phyloP scores from a whole-genome alignment of 2,113 vertebrate species.

The Clinocottus analis region DNA sequence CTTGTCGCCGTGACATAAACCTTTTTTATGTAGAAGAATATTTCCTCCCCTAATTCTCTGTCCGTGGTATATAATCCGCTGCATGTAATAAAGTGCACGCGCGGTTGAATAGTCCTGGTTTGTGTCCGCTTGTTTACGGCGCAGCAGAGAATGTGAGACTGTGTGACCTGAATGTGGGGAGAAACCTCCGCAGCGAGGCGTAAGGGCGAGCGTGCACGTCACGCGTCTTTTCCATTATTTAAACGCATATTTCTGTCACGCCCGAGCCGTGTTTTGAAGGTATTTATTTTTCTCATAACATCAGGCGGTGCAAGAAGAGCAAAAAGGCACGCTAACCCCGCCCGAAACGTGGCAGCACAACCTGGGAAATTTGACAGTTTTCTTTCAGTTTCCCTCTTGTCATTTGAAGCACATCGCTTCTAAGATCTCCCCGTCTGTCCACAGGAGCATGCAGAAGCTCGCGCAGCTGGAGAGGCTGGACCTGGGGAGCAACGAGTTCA shows the following conservation, averaged over 20 bases:
- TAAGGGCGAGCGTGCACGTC: constrained; percentile 55
- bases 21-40: neutral
- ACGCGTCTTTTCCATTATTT: constrained; percentile 72
- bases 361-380: constrained; percentile 10
- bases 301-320: neutral
- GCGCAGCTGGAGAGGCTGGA: constrained; percentile 96
- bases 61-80: no score
- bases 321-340: neutral
- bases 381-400: no score
- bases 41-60: neutral
- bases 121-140: constrained; percentile 43
- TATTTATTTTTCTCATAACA: constrained; percentile 55
- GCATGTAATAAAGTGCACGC: neutral
- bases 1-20: neutral
- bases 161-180: constrained; percentile 60
- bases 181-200: constrained; percentile 50
- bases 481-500: constrained; percentile 99
- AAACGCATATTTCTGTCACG: constrained; percentile 58
- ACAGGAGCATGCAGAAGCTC: constrained; percentile 98
- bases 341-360: constrained; percentile 9
- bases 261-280: constrained; percentile 16
- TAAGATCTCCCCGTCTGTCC: constrained; percentile 20
- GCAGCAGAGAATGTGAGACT: constrained; percentile 39
- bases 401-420: no score
- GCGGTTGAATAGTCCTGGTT: constrained; percentile 7